Evolutionary conservation across 2,113 vertebrate species (phyloP).

Genomic region (Pontoporia blainvillei): DNA sequence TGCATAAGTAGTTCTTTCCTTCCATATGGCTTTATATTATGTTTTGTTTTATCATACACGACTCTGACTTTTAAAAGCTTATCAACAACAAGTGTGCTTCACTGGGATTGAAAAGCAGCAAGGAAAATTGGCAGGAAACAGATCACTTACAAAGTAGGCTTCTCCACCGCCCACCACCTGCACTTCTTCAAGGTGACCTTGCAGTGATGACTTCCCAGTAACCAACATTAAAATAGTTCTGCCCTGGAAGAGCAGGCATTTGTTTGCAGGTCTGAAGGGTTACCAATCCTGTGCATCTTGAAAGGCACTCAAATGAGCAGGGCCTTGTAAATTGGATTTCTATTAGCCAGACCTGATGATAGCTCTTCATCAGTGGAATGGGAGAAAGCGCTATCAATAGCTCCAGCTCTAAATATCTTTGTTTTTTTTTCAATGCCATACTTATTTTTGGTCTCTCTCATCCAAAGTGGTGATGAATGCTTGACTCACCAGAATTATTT

Average conservation of each 20-base stretch:
- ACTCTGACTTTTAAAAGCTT: not conserved
- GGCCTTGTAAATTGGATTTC: conserved; percentile 59
- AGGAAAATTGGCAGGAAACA: not conserved
- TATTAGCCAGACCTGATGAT: conserved; percentile 52
- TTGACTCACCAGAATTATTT: not conserved
- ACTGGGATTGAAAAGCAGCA: not conserved
- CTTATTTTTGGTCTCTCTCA: conserved; percentile 46
- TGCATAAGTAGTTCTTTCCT: not conserved
- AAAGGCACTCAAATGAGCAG: conserved; percentile 58
- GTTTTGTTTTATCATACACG: not conserved
- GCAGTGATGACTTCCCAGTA: not conserved
- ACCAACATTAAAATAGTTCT: conserved; percentile 10
- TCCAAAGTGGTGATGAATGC: conserved; percentile 22
- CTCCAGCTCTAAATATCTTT: conserved; percentile 4
- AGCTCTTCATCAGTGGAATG: conserved; percentile 48
- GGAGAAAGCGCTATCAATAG: conserved; percentile 25
- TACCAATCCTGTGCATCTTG: conserved; percentile 44
- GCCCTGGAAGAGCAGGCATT: not conserved
- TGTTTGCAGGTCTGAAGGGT: conserved; percentile 36
- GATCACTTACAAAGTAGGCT: not conserved
- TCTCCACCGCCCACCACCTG: too few species aligned
- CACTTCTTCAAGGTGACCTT: conserved; percentile 52
- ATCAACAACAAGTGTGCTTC: not conserved
- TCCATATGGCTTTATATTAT: not conserved
- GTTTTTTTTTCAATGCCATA: not conserved